These are phyloP conservation scores for Euproctis similis DNA, from an alignment of 2,888 invertebrate genomes.

Conservation along the genomic window DNA sequence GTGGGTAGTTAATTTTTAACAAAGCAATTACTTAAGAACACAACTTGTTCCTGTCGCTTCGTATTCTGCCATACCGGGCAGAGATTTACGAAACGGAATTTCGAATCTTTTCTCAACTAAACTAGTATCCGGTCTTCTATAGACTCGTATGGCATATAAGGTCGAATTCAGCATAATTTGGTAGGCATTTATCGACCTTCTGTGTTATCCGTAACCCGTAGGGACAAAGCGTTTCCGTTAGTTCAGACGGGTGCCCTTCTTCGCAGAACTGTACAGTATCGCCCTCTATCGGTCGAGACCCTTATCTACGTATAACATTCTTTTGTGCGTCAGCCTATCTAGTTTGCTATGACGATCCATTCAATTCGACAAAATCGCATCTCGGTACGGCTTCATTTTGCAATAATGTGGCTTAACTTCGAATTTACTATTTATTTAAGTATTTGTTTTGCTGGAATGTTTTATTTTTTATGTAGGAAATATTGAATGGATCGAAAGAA, in stretches of 20 bases:
- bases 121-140: slow-evolving; percentile 21
- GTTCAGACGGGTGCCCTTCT: slow-evolving; percentile 36
- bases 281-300: slow-evolving; percentile 27
- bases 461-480: too few relatives aligned
- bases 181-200: slow-evolving; percentile 26
- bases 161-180: slow-evolving; percentile 24
- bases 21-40: too few relatives aligned
- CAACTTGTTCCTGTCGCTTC: too few relatives aligned
- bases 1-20: too few relatives aligned
- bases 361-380: slow-evolving; percentile 19
- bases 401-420: slow-evolving; percentile 8
- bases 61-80: slow-evolving; percentile 3
- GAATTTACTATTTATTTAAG: slow-evolving; percentile 1
- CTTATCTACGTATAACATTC: slow-evolving; percentile 31
- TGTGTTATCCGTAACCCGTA: slow-evolving; percentile 27
- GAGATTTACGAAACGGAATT: slow-evolving; percentile 11
- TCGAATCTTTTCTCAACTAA: slow-evolving; percentile 19
- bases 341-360: slow-evolving; percentile 23
- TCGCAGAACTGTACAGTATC: slow-evolving; percentile 45
- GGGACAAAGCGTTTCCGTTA: slow-evolving; percentile 54
- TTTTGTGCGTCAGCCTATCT: slow-evolving; percentile 24
- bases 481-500: too few relatives aligned
- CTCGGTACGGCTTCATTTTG: slow-evolving; percentile 17
- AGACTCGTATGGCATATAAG: slow-evolving; percentile 25
- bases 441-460: too few relatives aligned